Evolutionary conservation across 2,888 invertebrate species (phyloP).

Genomic region (Drosophila helvetica): DNA sequence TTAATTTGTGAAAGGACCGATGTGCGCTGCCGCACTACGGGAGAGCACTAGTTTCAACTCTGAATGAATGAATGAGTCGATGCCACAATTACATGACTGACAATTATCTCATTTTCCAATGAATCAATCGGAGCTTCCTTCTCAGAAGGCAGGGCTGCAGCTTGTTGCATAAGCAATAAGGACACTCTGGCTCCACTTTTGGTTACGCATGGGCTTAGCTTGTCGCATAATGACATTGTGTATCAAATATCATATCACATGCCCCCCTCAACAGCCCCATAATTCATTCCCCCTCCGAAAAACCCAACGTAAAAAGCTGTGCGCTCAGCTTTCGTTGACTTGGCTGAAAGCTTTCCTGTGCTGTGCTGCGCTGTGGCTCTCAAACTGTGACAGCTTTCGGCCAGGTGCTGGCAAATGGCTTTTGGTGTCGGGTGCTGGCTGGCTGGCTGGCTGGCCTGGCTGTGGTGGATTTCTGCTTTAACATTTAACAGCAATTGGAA

Average conservation of each 20-base stretch:
- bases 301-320: not conserved
- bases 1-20: not conserved
- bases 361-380: constrained; percentile 9
- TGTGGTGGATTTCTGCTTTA: constrained; percentile 18
- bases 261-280: not conserved
- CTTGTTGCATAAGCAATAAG: not conserved
- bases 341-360: constrained; percentile 57
- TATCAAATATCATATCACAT: not conserved
- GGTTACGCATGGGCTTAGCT: not conserved
- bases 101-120: not conserved
- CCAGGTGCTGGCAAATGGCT: constrained; percentile 5
- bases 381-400: constrained; percentile 44
- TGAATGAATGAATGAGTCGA: not conserved
- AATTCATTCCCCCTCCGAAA: not conserved
- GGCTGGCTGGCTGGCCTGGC: not conserved
- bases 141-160: not conserved
- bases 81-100: not conserved
- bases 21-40: not conserved
- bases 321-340: constrained; percentile 40
- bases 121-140: not conserved
- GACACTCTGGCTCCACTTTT: no score
- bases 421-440: not conserved
- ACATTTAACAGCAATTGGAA: constrained; percentile 1
- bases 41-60: no score
- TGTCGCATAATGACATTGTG: not conserved